phyloP scores from a whole-genome alignment of 2,797 vertebrate genomes.

The Novumbra hubbsi region DNA sequence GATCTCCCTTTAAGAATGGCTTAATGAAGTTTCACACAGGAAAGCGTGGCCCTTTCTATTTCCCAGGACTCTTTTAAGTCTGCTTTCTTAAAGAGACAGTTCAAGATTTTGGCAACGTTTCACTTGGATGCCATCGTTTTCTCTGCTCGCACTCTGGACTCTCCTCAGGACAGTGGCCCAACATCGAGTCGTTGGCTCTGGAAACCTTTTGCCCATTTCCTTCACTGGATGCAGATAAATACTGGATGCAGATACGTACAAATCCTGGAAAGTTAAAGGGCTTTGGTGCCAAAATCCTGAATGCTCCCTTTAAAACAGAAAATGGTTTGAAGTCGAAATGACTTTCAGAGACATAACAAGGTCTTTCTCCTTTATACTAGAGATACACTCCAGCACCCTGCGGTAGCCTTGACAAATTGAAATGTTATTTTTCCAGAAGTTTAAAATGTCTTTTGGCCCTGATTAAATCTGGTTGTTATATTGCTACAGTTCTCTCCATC shows the following conservation, averaged over 20 bases:
- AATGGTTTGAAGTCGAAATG: slow-evolving; percentile 54
- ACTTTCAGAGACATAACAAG: slow-evolving; percentile 56
- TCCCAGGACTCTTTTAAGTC: slow-evolving; percentile 6
- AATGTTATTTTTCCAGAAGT: slow-evolving; percentile 4
- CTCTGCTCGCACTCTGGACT: neutral
- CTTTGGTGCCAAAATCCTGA: neutral
- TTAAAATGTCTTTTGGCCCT: neutral
- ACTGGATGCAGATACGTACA: too few relatives aligned
- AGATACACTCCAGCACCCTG: slow-evolving; percentile 20
- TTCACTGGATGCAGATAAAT: too few relatives aligned
- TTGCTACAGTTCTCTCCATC: neutral
- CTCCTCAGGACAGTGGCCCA: too few relatives aligned
- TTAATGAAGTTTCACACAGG: slow-evolving; percentile 57
- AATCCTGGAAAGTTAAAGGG: too few relatives aligned
- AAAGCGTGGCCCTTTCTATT: slow-evolving; percentile 38
- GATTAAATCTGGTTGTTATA: neutral
- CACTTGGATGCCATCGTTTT: neutral
- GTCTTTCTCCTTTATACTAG: slow-evolving; percentile 24
- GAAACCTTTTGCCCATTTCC: too few relatives aligned
- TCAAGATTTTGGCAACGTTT: neutral
- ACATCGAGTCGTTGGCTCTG: too few relatives aligned
- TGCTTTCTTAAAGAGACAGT: neutral
- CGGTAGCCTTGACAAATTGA: slow-evolving; percentile 10
- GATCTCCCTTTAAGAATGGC: slow-evolving; percentile 33
- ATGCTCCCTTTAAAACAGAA: slow-evolving; percentile 22